These are phyloP conservation scores for Danaus chrysippus DNA, from an alignment of 2,888 invertebrate species.

Conservation along the genomic window DNA sequence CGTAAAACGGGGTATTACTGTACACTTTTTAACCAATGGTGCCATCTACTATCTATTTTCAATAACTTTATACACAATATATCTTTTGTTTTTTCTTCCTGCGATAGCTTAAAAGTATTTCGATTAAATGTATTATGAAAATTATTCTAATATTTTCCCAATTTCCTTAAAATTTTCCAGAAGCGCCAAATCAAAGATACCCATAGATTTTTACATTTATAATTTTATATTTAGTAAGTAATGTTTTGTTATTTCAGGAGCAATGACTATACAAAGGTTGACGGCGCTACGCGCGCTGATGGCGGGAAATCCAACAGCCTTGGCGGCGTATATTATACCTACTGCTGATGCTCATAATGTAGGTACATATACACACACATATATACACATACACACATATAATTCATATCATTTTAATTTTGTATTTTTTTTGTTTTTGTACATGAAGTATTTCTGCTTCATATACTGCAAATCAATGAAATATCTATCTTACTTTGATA, in stretches of 20 bases:
- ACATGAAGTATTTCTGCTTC: too few species aligned
- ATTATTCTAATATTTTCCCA: too few species aligned
- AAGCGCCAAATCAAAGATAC: not conserved
- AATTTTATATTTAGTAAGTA: not conserved
- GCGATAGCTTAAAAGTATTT: too few species aligned
- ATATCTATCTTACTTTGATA: too few species aligned
- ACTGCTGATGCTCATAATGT: conserved; percentile 91
- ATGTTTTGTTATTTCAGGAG: conserved; percentile 14
- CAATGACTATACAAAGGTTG: conserved; percentile 61
- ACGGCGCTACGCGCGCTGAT: conserved; percentile 64
- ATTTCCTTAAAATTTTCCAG: too few species aligned
- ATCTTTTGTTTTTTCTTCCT: too few species aligned
- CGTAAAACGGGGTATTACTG: too few species aligned
- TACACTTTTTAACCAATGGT: too few species aligned
- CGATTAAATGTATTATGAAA: too few species aligned
- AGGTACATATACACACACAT: conserved; percentile 33
- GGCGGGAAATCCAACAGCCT: conserved; percentile 59
- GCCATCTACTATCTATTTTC: too few species aligned
- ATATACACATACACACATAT: not conserved
- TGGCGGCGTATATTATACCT: conserved; percentile 92
- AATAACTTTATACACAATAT: too few species aligned
- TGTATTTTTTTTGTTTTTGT: not conserved
- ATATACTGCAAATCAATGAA: too few species aligned
- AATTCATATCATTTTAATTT: not conserved
- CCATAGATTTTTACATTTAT: not conserved